Evolutionary conservation across 1,140 invertebrate genomes (phyloP).

Genomic region (Rhysida immarginata): DNA sequence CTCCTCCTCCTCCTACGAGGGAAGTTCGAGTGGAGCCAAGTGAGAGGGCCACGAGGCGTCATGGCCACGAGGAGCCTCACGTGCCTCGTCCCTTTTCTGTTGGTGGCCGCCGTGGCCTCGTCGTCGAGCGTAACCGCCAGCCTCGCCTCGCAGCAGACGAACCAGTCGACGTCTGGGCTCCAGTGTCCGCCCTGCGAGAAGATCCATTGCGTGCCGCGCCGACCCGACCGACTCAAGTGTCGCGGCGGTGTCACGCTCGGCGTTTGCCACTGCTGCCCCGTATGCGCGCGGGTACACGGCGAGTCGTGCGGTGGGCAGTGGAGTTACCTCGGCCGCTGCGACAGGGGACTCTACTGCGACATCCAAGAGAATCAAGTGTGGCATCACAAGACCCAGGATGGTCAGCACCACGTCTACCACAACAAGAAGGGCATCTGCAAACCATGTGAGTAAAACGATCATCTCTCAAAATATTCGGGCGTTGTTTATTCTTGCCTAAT

Average conservation of each 20-base stretch:
- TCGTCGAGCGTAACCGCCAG: too few relatives aligned
- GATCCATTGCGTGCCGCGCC: conserved; percentile 22
- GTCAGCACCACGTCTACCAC: not conserved
- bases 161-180: too few relatives aligned
- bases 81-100: too few relatives aligned
- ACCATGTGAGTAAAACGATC: conserved; percentile 10
- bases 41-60: too few relatives aligned
- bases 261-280: conserved; percentile 27
- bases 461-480: too few relatives aligned
- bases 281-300: conserved; percentile 24
- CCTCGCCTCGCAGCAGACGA: too few relatives aligned
- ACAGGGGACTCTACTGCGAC: conserved; percentile 23
- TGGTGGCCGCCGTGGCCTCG: too few relatives aligned
- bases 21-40: too few relatives aligned
- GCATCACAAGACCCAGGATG: not conserved
- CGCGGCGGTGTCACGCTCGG: conserved; percentile 23
- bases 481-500: too few relatives aligned
- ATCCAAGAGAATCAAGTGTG: conserved; percentile 1
- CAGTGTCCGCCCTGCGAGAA: conserved; percentile 24
- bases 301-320: conserved; percentile 26
- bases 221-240: conserved; percentile 19
- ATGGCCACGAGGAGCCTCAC: too few relatives aligned
- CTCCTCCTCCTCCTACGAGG: too few relatives aligned
- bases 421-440: conserved; percentile 11
- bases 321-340: conserved; percentile 28